Conservation (phyloP, 2,113 vertebrate species). For the Neotoma lepida region DNA sequence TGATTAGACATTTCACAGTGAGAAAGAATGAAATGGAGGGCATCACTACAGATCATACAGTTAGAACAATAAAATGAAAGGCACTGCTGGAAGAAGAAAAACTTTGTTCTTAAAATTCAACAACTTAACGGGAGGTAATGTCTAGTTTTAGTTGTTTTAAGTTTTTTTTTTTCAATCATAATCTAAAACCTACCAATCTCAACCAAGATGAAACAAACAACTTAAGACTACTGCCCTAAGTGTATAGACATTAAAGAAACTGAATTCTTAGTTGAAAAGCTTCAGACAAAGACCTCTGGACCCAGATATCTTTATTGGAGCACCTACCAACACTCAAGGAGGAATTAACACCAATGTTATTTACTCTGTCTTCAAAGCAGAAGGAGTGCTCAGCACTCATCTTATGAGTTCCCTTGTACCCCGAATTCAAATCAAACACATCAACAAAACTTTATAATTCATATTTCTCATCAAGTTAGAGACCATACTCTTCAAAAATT, state of each 20-base stretch:
- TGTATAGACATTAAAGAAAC: background rate
- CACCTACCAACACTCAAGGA: background rate
- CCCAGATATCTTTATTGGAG: constrained; percentile 12
- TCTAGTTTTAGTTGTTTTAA: background rate
- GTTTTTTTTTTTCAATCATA: background rate
- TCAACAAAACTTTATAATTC: background rate
- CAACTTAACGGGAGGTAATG: background rate
- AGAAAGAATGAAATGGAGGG: background rate
- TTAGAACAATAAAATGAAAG: background rate
- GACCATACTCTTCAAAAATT: background rate
- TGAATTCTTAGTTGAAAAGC: constrained; percentile 10
- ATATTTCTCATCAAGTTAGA: background rate
- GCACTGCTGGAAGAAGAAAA: background rate
- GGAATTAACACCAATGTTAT: background rate
- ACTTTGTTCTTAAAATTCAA: background rate
- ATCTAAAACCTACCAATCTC: background rate
- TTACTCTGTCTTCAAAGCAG: constrained; percentile 5
- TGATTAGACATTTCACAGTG: background rate
- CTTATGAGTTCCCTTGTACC: background rate
- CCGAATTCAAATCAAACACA: background rate
- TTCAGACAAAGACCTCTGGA: background rate
- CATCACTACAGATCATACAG: background rate
- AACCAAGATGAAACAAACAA: background rate
- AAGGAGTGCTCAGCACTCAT: background rate
- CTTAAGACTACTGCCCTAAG: background rate